phyloP scores from a whole-genome alignment of 2,888 invertebrate species.

The Rhagonycha fulva region DNA sequence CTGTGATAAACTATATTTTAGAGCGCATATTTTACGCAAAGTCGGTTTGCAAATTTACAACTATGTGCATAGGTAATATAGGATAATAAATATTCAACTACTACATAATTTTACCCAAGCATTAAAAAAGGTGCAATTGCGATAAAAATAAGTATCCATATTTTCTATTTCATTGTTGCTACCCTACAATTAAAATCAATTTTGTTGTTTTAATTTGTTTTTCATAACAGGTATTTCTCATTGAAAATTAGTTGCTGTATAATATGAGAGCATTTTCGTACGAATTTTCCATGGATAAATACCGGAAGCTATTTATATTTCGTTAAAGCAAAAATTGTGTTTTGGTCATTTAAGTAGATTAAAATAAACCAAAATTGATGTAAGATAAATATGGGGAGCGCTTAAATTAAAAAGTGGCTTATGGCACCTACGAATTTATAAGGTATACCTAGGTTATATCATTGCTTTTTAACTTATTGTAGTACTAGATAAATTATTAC shows the following conservation, averaged over 20 bases:
- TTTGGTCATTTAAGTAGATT: not conserved
- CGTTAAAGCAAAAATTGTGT: not conserved
- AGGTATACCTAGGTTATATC: not conserved
- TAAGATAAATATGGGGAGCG: not conserved
- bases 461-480: not conserved
- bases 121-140: no score
- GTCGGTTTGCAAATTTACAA: no score
- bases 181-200: no score
- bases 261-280: not conserved
- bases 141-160: no score
- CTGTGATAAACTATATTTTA: not conserved
- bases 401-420: not conserved
- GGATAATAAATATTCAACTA: no score
- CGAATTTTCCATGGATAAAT: no score
- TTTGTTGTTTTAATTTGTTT: not conserved
- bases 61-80: no score
- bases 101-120: no score
- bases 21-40: no score
- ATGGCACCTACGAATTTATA: not conserved
- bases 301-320: not conserved
- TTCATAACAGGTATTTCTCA: not conserved
- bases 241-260: no score
- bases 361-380: not conserved
- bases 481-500: not conserved
- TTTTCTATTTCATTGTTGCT: no score